Base-by-base conservation (phyloP, 2,888 invertebrate genomes). In the Cryptus armator region DNA sequence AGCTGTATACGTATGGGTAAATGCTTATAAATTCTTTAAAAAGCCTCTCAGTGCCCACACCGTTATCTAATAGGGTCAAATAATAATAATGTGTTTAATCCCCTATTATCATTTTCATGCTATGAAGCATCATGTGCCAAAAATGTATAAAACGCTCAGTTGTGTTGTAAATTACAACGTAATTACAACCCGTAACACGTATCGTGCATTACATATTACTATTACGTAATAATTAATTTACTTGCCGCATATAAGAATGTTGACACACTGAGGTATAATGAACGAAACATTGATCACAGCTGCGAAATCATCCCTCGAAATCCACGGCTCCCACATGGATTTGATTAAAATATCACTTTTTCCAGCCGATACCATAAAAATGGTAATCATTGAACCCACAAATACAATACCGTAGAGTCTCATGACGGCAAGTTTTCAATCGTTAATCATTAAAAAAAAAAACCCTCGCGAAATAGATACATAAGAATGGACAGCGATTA, bases 1-100 rank as follows among this genome's bases (percentile, higher is more conserved):
- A 48, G 3, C 88, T 77, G 71, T 92, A 92, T 48, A 88, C 86
- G 75, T 88, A 86, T 2, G 87, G 88, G 88, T 92, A 92, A 43
- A 86, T 81, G 46, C 81, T 84, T 14, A 86, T 78, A 68, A 92
- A 92, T 43, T 88, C 85, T n/a, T 78, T 71, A 32, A 92, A 90
- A 53, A 91, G 19, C 2, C 51, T 12, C 3, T 88, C 81, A 12
- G 87, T 81, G 16, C 81, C 87, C 4, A 72, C 70, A 10, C 82
- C 85, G 7, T 74, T 46, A 24, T 85, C 92, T 92, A 62, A 68
- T 37, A 5, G 5, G 32, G 32, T 29, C 29, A n/a, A 6, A 16
- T 9, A 37, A 59, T 32, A 32, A 32, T 3, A 1, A 24, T 12
- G 5, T 44, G 14, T 37, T 66, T 24, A 78, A 19, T 37, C 3